Conservation (phyloP, 2,797 vertebrate genomes). For the Coracias cyanogaster region DNA sequence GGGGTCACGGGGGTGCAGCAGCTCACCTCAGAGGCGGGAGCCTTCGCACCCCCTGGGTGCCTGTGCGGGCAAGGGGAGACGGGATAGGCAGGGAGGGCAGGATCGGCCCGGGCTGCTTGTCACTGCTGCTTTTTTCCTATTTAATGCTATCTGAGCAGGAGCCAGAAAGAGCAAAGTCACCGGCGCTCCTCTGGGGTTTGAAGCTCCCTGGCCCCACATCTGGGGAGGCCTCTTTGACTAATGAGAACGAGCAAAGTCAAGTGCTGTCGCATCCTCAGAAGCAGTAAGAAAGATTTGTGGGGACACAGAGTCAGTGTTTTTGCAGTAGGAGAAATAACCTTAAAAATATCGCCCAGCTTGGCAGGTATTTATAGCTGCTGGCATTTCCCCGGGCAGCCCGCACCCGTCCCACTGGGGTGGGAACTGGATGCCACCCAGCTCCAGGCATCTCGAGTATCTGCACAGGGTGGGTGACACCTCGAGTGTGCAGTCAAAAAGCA, state of each 20-base stretch:
- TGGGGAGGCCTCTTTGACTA: background rate
- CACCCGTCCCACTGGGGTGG: background rate
- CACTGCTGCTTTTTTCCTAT: background rate
- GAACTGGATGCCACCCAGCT: background rate
- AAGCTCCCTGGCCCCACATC: background rate
- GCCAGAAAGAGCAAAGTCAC: background rate
- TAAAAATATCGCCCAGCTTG: background rate
- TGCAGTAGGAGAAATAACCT: background rate
- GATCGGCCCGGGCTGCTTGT: accelerated
- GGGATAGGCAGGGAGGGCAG: background rate
- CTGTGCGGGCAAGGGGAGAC: accelerated
- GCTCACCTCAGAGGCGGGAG: background rate
- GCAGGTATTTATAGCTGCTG: constrained; percentile 20
- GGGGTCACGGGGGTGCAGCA: accelerated
- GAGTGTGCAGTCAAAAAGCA: accelerated
- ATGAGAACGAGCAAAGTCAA: background rate
- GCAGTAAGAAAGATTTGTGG: background rate
- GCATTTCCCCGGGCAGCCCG: background rate
- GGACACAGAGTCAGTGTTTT: background rate
- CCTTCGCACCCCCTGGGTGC: accelerated
- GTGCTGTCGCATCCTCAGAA: background rate
- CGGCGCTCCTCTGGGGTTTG: background rate
- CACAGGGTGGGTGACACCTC: background rate
- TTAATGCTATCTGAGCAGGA: background rate
- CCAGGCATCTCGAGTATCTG: background rate